Percentiles rank a stretch among this genome's conserved stretches.
Conservation (phyloP, 1,140 invertebrate species). For the Leguminivora glycinivorella region DNA sequence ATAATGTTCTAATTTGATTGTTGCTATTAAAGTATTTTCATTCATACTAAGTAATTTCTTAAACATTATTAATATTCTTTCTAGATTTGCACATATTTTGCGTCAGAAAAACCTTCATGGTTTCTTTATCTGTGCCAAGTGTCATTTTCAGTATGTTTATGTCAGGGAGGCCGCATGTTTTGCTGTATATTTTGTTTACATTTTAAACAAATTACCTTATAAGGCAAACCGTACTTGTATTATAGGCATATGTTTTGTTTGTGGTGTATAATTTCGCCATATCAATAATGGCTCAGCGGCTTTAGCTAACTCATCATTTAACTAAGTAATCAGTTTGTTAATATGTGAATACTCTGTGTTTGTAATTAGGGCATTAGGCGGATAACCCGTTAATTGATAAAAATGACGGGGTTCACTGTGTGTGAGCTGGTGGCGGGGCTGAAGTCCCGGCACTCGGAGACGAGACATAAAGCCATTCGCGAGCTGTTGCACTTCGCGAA, state of each 20-base stretch:
- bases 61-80: no score
- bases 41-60: no score
- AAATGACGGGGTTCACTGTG: slow-evolving; percentile 83
- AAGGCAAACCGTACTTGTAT: neutral
- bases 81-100: no score
- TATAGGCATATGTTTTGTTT: neutral
- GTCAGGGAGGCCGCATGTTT: slow-evolving; percentile 47
- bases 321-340: neutral
- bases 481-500: slow-evolving; percentile 94
- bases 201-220: slow-evolving; percentile 17
- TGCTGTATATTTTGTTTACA: slow-evolving; percentile 29
- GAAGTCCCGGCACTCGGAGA: slow-evolving; percentile 92
- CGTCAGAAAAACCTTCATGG: no score
- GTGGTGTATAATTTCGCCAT: neutral
- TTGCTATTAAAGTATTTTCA: no score
- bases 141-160: neutral
- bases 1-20: no score
- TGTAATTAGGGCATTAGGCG: neutral
- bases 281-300: slow-evolving; percentile 48
- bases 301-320: neutral
- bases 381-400: neutral
- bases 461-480: slow-evolving; percentile 89
- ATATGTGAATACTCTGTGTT: slow-evolving; percentile 7
- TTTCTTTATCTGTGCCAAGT: no score
- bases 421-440: slow-evolving; percentile 91